phyloP scores from a whole-genome alignment of 2,888 invertebrate species.

The Trachelus troglodyta region DNA sequence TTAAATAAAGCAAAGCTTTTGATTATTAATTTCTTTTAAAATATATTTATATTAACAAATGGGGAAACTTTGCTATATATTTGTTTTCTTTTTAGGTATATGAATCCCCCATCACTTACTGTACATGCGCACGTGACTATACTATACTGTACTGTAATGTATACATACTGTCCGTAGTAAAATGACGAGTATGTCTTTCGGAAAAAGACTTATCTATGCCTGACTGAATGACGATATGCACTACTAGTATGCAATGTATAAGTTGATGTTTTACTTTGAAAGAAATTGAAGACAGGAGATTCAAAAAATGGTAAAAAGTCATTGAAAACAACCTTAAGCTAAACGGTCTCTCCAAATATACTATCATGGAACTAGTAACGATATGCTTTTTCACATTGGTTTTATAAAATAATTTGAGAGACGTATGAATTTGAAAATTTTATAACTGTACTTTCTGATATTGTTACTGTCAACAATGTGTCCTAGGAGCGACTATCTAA shows the following conservation, averaged over 20 bases:
- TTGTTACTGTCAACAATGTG: no score
- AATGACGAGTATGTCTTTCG: not conserved
- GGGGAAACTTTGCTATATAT: not conserved
- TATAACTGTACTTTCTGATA: no score
- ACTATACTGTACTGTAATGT: not conserved
- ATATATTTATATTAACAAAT: not conserved
- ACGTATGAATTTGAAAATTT: no score
- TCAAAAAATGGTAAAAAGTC: not conserved
- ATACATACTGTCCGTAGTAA: not conserved
- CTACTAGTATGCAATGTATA: not conserved
- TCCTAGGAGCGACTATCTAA: no score
- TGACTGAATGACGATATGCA: not conserved
- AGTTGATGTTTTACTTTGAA: not conserved
- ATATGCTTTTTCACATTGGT: no score
- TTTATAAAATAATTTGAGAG: no score
- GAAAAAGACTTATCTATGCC: not conserved
- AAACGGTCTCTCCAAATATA: not conserved
- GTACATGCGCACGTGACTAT: not conserved
- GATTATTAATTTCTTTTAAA: not conserved
- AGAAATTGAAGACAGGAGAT: not conserved
- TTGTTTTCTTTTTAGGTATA: not conserved
- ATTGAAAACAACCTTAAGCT: not conserved
- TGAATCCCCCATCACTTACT: no score
- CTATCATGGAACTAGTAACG: no score
- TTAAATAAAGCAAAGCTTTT: not conserved